phyloP scores from a whole-genome alignment of 2,888 invertebrate genomes.

The Amiota communis region DNA sequence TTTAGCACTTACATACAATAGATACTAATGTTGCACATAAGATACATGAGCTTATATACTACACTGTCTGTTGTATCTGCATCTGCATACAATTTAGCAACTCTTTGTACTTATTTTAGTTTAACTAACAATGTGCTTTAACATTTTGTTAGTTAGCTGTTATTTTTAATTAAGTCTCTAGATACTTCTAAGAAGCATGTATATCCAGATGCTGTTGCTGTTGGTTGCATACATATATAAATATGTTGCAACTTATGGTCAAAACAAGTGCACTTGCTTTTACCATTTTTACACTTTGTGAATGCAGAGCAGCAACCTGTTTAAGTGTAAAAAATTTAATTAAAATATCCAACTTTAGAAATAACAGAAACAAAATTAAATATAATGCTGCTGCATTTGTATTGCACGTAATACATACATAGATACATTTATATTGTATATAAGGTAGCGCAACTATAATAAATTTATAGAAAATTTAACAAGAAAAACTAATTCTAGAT shows the following conservation, averaged over 20 bases:
- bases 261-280: conserved; percentile 3
- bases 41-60: too few relatives aligned
- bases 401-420: too few relatives aligned
- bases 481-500: too few relatives aligned
- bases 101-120: background rate
- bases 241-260: conserved; percentile 11
- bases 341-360: conserved; percentile 12
- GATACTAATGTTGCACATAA: too few relatives aligned
- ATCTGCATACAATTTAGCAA: background rate
- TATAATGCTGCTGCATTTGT: background rate
- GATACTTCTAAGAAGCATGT: conserved; percentile 4
- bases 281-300: conserved; percentile 6
- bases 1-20: too few relatives aligned
- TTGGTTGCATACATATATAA: background rate
- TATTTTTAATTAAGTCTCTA: conserved; percentile 26
- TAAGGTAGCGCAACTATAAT: background rate
- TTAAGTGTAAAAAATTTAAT: conserved; percentile 26
- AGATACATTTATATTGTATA: background rate
- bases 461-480: background rate
- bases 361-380: background rate
- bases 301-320: conserved; percentile 14
- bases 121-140: too few relatives aligned
- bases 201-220: background rate
- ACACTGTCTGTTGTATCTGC: too few relatives aligned
- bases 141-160: background rate